phyloP scores from a whole-genome alignment of 2,888 invertebrate species.

The Polydrusus cervinus region DNA sequence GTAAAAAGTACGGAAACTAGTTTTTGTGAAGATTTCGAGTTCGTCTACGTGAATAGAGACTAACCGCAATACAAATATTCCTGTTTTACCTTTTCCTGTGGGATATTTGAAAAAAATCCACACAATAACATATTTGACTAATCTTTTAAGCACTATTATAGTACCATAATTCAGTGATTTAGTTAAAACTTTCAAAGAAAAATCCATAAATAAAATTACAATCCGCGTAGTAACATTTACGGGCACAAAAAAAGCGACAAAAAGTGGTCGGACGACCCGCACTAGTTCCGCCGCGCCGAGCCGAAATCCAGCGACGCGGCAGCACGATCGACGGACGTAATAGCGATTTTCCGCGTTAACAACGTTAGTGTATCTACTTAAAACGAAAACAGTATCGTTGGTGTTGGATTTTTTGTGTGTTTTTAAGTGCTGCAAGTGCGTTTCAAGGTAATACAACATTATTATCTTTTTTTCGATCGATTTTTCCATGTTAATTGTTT shows the following conservation, averaged over 20 bases:
- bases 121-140: background rate
- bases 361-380: slow-evolving; percentile 12
- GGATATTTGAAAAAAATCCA: slow-evolving; percentile 16
- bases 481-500: slow-evolving; percentile 30
- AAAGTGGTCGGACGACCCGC: slow-evolving; percentile 19
- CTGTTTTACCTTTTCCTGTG: background rate
- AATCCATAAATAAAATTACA: slow-evolving; percentile 22
- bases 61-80: slow-evolving; percentile 9
- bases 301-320: slow-evolving; percentile 16
- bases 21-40: slow-evolving; percentile 28
- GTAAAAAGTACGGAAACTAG: slow-evolving; percentile 38
- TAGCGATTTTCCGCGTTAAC: slow-evolving; percentile 14
- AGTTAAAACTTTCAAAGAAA: background rate
- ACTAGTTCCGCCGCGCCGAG: too few relatives aligned
- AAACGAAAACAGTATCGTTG: background rate
- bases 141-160: too few relatives aligned
- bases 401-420: slow-evolving; percentile 33
- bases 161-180: background rate
- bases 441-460: slow-evolving; percentile 40
- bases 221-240: background rate
- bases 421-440: slow-evolving; percentile 25
- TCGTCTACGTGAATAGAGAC: slow-evolving; percentile 4
- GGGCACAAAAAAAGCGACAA: slow-evolving; percentile 22
- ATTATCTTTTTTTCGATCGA: slow-evolving; percentile 15
- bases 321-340: slow-evolving; percentile 46